Percentiles rank a stretch among this genome's conserved stretches.
phyloP scores from a whole-genome alignment of 1,140 invertebrate genomes.

The Luehdorfia chinensis region DNA sequence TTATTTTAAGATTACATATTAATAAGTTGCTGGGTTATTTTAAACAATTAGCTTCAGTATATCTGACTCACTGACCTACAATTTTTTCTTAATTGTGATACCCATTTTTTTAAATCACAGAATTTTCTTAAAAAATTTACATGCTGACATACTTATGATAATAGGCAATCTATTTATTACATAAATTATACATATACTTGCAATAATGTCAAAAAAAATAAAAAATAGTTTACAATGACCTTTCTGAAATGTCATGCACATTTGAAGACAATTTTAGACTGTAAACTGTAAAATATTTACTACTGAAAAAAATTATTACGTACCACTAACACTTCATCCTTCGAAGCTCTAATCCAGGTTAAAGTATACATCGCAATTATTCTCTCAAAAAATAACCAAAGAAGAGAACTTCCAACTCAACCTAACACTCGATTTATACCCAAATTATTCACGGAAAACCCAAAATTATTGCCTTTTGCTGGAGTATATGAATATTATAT shows the following conservation, averaged over 20 bases:
- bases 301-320: constrained; percentile 23
- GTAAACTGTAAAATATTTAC: constrained; percentile 3
- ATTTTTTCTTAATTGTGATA: no score
- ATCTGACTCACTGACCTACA: no score
- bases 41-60: no score
- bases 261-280: constrained; percentile 21
- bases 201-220: no score
- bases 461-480: constrained; percentile 13
- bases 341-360: constrained; percentile 26
- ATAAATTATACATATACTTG: no score
- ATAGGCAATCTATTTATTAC: no score
- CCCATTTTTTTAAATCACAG: no score
- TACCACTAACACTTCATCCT: constrained; percentile 65
- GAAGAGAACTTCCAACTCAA: constrained; percentile 40
- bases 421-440: constrained; percentile 34
- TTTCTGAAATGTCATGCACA: constrained; percentile 38
- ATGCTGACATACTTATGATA: no score
- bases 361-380: constrained; percentile 29
- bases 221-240: constrained; percentile 22
- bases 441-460: constrained; percentile 12
- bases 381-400: constrained; percentile 57
- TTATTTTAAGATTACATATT: no score
- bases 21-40: no score
- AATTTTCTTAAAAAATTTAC: no score
- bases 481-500: not conserved